Evolutionary conservation across 2,797 vertebrate genomes (phyloP), one percentile per base, ranked within the genome.

Genomic region (Glyptemys insculpta): DNA sequence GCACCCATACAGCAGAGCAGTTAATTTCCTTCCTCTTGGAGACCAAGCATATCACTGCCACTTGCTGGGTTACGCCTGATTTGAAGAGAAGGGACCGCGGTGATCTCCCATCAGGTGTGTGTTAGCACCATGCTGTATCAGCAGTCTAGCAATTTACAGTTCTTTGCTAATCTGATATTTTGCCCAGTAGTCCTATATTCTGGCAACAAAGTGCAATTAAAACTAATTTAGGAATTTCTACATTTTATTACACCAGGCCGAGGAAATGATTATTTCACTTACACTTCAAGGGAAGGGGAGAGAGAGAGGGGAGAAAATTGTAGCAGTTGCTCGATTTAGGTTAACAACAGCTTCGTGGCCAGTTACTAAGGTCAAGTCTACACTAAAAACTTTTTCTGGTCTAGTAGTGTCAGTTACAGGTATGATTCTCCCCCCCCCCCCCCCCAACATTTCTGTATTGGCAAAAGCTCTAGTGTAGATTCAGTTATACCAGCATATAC

Each of bases 391-490:
- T 12, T 41, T 41, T 72, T 23, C 37, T 23, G 37, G 19, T 72
- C 10, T 41, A 72, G n/a, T 41, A 41, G n/a, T 37, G 18, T 72
- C n/a, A 23, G 21, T 72, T 41, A 41, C 10, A 10, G n/a, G 9
- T 23, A 21, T 72, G 19, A 21, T 41, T 72, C n/a, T 21, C 9
- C 19, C 5, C 0, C 11, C 21, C n/a, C 12, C 0, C 11, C 21
- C 5, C 16, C 8, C 34, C 21, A 23, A 37, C 18, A 72, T 72
- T 37, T 68, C 19, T 37, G 2, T 68, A 80, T 87, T 31, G 72
- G 56, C 56, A 41, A 34, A 14, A 54, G 83, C 56, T 68, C 23
- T 79, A 12, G 19, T 3, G 19, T 78, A 83, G 80, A 8, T 0
- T 0, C 72, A 12, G 7, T 31, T 15, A 25, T 50, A 59, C 89